Conservation (phyloP, 2,888 invertebrate species). For the Pachliopta kotzebuea region DNA sequence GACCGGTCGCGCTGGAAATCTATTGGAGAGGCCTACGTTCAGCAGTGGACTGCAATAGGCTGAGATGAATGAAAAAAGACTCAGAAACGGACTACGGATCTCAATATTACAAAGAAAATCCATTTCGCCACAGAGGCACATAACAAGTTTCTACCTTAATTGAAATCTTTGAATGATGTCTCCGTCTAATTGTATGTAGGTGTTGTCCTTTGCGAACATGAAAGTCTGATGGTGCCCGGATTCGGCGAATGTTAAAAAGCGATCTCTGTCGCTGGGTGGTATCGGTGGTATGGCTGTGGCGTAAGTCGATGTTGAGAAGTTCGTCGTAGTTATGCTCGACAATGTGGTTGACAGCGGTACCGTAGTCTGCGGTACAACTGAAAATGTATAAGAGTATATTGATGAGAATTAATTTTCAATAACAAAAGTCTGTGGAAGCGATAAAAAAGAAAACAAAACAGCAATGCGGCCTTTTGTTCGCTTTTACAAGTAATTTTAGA, state of each 20-base stretch:
- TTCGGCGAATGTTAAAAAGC: conserved; percentile 91
- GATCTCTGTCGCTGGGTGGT: conserved; percentile 87
- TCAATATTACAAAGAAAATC: no score
- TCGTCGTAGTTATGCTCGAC: conserved; percentile 63
- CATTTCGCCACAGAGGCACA: no score
- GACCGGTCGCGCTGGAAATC: no score
- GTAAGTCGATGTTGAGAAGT: conserved; percentile 65
- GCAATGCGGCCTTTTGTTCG: background rate
- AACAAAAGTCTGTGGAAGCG: background rate
- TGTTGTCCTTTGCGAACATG: conserved; percentile 94
- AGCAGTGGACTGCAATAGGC: no score
- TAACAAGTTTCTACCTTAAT: conserved; percentile 84
- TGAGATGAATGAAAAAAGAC: no score
- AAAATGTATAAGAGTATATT: conserved; percentile 32
- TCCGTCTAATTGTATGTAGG: conserved; percentile 95
- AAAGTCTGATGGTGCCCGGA: conserved; percentile 92
- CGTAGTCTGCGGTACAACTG: conserved; percentile 64
- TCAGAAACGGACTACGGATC: no score
- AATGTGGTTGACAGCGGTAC: conserved; percentile 50
- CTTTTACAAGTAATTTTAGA: conserved; percentile 1
- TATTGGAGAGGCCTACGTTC: no score
- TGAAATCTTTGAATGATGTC: conserved; percentile 94
- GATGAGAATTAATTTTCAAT: conserved; percentile 1
- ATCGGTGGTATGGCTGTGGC: conserved; percentile 81
- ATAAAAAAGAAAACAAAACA: conserved; percentile 1